These are phyloP conservation scores for Myotis lucifugus DNA, from an alignment of 2,113 vertebrate genomes.

Conservation along the genomic window DNA sequence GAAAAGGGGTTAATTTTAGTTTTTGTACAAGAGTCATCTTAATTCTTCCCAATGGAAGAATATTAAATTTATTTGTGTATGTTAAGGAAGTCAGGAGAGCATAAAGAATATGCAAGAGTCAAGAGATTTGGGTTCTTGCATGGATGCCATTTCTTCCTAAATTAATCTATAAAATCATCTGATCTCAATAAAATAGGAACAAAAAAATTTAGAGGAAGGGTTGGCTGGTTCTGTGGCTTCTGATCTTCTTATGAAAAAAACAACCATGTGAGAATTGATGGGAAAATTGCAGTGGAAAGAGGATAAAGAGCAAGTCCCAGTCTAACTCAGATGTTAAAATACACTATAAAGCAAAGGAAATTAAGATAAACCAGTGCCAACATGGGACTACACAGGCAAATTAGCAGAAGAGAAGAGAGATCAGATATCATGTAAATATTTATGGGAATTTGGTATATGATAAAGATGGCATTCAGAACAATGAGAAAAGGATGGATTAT, in stretches of 20 bases:
- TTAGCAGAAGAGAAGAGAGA: neutral
- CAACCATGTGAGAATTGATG: neutral
- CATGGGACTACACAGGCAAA: neutral
- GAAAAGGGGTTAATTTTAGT: neutral
- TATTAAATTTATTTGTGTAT: neutral
- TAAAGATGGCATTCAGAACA: conserved; percentile 36
- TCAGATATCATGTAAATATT: conserved; percentile 24
- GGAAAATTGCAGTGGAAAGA: neutral
- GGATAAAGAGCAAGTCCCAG: neutral
- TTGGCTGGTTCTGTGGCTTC: neutral
- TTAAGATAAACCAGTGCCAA: neutral
- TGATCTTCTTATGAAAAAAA: conserved; percentile 23
- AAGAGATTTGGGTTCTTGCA: neutral
- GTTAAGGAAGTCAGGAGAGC: neutral
- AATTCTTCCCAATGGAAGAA: neutral
- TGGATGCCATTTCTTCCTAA: neutral
- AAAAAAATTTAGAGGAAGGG: neutral
- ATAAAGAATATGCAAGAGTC: neutral
- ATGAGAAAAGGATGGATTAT: conserved; percentile 46
- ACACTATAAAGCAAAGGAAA: neutral
- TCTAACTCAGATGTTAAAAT: conserved; percentile 2
- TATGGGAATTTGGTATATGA: conserved; percentile 8
- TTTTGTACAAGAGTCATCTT: neutral
- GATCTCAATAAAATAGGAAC: neutral
- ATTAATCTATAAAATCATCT: neutral